Conservation (phyloP, 2,113 vertebrate species). For the Balaenoptera acutorostrata region DNA sequence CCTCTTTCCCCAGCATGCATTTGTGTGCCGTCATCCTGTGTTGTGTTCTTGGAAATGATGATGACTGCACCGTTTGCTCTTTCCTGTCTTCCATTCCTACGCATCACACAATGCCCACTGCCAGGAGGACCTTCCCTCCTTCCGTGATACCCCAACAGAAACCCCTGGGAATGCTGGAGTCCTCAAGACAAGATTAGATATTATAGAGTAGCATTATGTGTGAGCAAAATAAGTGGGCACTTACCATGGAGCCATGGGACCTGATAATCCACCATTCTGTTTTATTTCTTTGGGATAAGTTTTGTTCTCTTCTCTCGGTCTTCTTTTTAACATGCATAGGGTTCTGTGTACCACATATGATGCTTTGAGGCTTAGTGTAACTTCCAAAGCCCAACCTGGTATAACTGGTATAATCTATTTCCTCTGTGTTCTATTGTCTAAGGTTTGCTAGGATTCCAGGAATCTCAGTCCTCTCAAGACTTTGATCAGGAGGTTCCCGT, state of each 20-base stretch:
- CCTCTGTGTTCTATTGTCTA: not conserved
- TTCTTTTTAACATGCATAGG: not conserved
- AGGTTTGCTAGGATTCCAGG: not conserved
- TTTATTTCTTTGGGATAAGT: not conserved
- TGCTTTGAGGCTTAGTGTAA: not conserved
- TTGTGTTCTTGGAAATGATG: not conserved
- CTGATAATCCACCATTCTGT: not conserved
- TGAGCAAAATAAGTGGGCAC: not conserved
- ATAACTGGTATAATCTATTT: not conserved
- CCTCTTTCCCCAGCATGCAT: not conserved
- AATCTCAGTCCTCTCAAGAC: not conserved
- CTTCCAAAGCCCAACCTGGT: not conserved
- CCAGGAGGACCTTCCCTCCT: not conserved
- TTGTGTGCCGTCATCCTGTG: not conserved
- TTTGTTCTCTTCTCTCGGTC: not conserved
- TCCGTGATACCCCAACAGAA: not conserved
- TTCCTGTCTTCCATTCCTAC: not conserved
- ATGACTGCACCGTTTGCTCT: not conserved
- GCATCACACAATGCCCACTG: not conserved
- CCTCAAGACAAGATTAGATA: not conserved
- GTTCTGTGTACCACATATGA: not conserved
- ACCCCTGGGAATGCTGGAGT: not conserved
- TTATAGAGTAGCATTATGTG: not conserved
- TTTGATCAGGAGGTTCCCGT: not conserved
- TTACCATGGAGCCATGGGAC: not conserved